These are phyloP conservation scores for Elmis aenea DNA, from an alignment of 2,888 invertebrate genomes.

Conservation along the genomic window DNA sequence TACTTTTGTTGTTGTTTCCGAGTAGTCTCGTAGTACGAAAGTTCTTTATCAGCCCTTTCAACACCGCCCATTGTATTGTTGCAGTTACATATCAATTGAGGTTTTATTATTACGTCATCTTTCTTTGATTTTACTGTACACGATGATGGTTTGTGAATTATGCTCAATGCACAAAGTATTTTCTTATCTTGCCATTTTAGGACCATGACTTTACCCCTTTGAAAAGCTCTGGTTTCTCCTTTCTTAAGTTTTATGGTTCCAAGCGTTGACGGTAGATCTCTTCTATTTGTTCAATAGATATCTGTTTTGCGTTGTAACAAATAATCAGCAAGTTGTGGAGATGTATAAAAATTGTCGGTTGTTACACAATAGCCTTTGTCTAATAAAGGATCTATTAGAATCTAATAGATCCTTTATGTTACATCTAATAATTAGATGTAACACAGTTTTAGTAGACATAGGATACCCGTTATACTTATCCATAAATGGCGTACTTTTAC, in stretches of 20 bases:
- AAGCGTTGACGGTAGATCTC: slow-evolving; percentile 13
- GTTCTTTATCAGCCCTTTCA: slow-evolving; percentile 20
- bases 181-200: slow-evolving; percentile 20
- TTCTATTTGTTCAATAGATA: slow-evolving; percentile 17
- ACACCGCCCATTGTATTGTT: slow-evolving; percentile 25
- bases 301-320: slow-evolving; percentile 14
- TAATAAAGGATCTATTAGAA: slow-evolving; percentile 22
- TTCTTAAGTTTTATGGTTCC: slow-evolving; percentile 14
- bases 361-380: slow-evolving; percentile 24
- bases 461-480: slow-evolving; percentile 12
- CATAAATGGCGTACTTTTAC: slow-evolving; percentile 21
- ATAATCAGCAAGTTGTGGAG: not conserved
- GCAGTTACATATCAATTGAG: slow-evolving; percentile 17
- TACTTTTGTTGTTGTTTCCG: slow-evolving; percentile 21
- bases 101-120: slow-evolving; percentile 12
- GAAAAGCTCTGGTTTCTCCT: slow-evolving; percentile 16
- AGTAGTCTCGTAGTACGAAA: slow-evolving; percentile 13
- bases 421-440: no score
- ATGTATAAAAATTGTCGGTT: slow-evolving; percentile 1
- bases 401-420: no score
- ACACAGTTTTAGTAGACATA: slow-evolving; percentile 20
- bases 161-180: slow-evolving; percentile 10
- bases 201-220: slow-evolving; percentile 21
- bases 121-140: slow-evolving; percentile 4
- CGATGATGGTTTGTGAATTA: slow-evolving; percentile 9